phyloP scores from a whole-genome alignment of 2,888 invertebrate genomes.

The Macrosiphum euphorbiae region DNA sequence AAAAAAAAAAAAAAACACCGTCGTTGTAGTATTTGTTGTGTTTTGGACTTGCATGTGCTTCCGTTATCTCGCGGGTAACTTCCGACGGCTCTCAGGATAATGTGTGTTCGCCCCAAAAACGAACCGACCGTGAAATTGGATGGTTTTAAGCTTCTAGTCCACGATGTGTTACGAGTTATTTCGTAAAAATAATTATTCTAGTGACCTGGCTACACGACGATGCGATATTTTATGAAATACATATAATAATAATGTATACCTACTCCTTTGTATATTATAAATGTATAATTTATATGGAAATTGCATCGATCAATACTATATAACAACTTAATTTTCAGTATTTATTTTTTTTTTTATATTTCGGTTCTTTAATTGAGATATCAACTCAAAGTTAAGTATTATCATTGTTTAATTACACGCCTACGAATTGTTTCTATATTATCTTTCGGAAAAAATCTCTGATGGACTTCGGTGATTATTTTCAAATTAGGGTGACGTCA shows the following conservation, averaged over 20 bases:
- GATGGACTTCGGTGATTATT: constrained; percentile 49
- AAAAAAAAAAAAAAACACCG: neutral
- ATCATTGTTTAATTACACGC: constrained; percentile 41
- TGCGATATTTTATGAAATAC: neutral
- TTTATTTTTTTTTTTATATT: neutral
- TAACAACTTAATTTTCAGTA: neutral
- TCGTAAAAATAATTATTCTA: constrained; percentile 48
- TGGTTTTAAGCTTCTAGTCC: constrained; percentile 44
- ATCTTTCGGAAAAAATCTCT: constrained; percentile 38
- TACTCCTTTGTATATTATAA: neutral
- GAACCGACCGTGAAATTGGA: constrained; percentile 62
- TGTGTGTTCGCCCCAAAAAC: constrained; percentile 32
- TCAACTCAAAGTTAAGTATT: neutral
- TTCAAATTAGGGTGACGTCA: constrained; percentile 46
- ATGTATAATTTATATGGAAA: neutral
- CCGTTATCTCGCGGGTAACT: constrained; percentile 51
- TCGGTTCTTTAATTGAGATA: neutral
- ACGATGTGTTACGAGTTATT: constrained; percentile 35
- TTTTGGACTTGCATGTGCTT: constrained; percentile 34
- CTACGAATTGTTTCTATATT: constrained; percentile 36
- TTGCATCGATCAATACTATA: neutral
- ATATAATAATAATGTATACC: neutral
- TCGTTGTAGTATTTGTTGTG: constrained; percentile 20
- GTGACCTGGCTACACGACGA: neutral
- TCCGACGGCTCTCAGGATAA: constrained; percentile 34